phyloP scores from a whole-genome alignment of 2,113 vertebrate species.

The Cyanoderma ruficeps region DNA sequence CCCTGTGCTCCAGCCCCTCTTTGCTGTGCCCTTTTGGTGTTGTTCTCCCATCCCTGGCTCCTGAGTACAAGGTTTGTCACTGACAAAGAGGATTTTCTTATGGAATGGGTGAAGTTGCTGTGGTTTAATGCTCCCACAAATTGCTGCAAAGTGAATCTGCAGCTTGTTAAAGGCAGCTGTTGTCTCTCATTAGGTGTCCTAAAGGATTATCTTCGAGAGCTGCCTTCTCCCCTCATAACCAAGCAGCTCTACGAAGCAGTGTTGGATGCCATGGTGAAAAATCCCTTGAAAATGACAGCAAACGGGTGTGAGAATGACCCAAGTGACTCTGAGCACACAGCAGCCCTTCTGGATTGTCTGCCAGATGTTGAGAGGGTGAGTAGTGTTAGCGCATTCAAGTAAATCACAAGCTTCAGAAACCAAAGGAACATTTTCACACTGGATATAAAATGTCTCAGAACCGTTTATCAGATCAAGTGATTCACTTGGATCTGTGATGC shows the following conservation, averaged over 20 bases:
- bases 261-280: slow-evolving; percentile 86
- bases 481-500: background rate
- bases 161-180: background rate
- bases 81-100: background rate
- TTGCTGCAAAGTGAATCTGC: background rate
- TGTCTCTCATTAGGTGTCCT: slow-evolving; percentile 83
- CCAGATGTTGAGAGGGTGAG: slow-evolving; percentile 92
- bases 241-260: slow-evolving; percentile 92
- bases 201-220: slow-evolving; percentile 96
- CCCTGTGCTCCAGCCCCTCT: background rate
- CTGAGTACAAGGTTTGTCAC: background rate
- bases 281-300: slow-evolving; percentile 86
- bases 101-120: background rate
- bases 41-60: accelerated
- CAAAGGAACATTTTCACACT: background rate
- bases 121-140: background rate
- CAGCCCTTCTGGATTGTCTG: slow-evolving; percentile 85
- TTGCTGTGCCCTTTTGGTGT: background rate
- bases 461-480: background rate
- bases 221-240: slow-evolving; percentile 93
- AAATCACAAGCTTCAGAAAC: background rate
- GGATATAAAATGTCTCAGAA: background rate
- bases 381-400: background rate
- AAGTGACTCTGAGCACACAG: slow-evolving; percentile 83
- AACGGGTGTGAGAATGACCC: slow-evolving; percentile 87